Percentiles rank a stretch among this genome's conserved stretches.
These are phyloP conservation scores for Microtus montanus DNA, from an alignment of 2,113 vertebrate genomes.

Conservation along the genomic window DNA sequence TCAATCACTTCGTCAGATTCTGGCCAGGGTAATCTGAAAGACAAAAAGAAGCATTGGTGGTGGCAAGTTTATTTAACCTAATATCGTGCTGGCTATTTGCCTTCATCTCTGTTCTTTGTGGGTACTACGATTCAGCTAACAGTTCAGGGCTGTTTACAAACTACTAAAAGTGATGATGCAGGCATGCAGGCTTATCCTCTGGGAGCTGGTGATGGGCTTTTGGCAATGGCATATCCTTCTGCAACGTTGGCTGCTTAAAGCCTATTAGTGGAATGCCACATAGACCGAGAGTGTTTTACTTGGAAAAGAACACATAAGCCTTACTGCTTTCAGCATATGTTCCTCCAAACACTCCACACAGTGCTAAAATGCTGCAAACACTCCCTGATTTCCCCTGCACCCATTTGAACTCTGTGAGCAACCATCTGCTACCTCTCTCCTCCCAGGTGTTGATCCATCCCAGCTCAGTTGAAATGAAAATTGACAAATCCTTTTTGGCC, in stretches of 20 bases:
- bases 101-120: constrained; percentile 45
- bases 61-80: constrained; percentile 46
- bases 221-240: background rate
- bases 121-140: constrained; percentile 12
- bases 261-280: constrained; percentile 21
- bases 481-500: constrained; percentile 78
- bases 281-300: constrained; percentile 49
- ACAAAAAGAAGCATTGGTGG: background rate
- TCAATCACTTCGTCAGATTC: constrained; percentile 22
- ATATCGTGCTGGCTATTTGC: constrained; percentile 25
- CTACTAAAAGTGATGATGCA: constrained; percentile 56
- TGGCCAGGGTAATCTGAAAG: constrained; percentile 14
- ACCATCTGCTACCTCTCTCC: constrained; percentile 77
- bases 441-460: constrained; percentile 76
- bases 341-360: constrained; percentile 46
- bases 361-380: constrained; percentile 74
- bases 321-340: constrained; percentile 70
- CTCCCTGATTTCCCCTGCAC: constrained; percentile 70
- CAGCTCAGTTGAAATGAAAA: constrained; percentile 81
- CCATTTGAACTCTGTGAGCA: constrained; percentile 76
- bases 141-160: constrained; percentile 27
- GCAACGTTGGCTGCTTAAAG: constrained; percentile 21
- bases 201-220: constrained; percentile 39
- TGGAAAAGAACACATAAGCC: constrained; percentile 31
- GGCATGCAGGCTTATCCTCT: background rate